These are phyloP conservation scores for Flexamia atlantica DNA, from an alignment of 2,888 invertebrate species.

Conservation along the genomic window DNA sequence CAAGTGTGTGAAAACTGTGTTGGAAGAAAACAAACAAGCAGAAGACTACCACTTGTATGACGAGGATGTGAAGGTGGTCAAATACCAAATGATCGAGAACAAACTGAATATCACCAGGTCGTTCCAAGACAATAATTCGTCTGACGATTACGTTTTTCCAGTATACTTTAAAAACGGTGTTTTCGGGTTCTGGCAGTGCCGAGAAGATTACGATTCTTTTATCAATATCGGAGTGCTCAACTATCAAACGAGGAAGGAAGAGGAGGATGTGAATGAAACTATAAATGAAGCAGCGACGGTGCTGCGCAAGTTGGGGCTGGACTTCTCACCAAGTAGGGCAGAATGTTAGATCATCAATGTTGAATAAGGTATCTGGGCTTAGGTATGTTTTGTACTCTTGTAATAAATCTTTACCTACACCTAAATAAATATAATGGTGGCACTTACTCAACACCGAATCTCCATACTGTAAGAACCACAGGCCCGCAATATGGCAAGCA, in stretches of 20 bases:
- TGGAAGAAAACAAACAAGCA: not conserved
- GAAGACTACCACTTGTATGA: conserved; percentile 27
- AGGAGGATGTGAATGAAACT: not conserved
- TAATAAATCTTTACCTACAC: no score
- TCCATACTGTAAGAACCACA: no score
- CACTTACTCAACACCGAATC: no score
- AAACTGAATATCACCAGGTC: not conserved
- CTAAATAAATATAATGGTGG: no score
- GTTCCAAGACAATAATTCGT: not conserved
- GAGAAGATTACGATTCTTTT: not conserved
- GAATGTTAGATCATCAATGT: not conserved
- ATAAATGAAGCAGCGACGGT: not conserved
- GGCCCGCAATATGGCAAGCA: no score
- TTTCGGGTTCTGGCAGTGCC: conserved; percentile 34
- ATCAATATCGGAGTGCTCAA: not conserved
- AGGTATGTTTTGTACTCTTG: not conserved
- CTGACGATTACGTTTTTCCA: conserved; percentile 12
- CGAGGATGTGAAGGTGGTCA: not conserved
- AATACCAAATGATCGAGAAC: not conserved
- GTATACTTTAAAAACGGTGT: conserved; percentile 11
- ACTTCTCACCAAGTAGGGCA: not conserved
- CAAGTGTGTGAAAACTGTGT: conserved; percentile 10
- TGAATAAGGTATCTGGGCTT: not conserved
- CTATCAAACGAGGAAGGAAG: not conserved
- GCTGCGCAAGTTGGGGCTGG: not conserved